Conservation (phyloP, 1,140 invertebrate genomes). For the Thereuonema tuberculata region DNA sequence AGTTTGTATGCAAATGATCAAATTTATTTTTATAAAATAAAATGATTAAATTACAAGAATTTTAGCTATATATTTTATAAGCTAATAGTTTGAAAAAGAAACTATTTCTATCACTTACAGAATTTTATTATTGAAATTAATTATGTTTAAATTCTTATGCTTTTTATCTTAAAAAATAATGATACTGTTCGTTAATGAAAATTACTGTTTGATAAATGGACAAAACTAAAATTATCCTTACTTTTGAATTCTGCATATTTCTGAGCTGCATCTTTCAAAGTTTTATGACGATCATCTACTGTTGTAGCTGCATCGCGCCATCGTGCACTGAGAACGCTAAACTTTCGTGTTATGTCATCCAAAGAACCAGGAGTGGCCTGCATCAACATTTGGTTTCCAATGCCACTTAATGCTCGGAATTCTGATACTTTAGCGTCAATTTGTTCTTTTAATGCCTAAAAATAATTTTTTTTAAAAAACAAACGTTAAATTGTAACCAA, state of each 20-base stretch:
- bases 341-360: conserved; percentile 45
- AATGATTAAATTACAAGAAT: not conserved
- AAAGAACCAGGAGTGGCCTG: conserved; percentile 15
- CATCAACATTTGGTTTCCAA: conserved; percentile 31
- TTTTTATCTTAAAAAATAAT: no score
- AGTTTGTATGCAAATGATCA: no score
- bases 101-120: no score
- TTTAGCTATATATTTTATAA: not conserved
- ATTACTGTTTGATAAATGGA: no score
- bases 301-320: conserved; percentile 54
- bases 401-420: conserved; percentile 53
- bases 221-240: conserved; percentile 16
- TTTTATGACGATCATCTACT: conserved; percentile 41
- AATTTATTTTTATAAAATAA: conserved; percentile 2
- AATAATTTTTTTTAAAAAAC: no score
- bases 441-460: conserved; percentile 51
- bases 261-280: conserved; percentile 50
- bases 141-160: no score
- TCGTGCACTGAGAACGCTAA: conserved; percentile 51
- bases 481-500: not conserved
- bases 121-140: no score
- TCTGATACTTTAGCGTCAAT: conserved; percentile 50
- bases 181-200: no score
- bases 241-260: conserved; percentile 60
- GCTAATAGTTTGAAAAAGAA: no score